These are phyloP conservation scores for Drosophila borealis DNA, from an alignment of 2,888 invertebrate species.

Conservation along the genomic window DNA sequence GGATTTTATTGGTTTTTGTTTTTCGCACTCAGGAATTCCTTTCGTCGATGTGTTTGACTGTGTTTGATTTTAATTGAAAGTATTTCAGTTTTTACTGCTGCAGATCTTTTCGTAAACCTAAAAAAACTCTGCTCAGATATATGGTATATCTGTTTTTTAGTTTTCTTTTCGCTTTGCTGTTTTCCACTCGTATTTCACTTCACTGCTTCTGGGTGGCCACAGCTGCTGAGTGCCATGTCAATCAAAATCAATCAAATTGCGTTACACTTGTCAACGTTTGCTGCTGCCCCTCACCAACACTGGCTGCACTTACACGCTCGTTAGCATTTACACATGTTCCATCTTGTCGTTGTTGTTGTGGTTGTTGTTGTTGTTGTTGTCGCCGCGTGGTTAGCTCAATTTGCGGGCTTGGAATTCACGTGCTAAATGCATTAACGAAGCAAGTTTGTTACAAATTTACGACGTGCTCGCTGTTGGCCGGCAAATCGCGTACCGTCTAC, in stretches of 20 bases:
- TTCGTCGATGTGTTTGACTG: no score
- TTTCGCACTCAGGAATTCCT: constrained; percentile 17
- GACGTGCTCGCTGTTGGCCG: constrained; percentile 31
- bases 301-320: constrained; percentile 42
- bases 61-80: constrained; percentile 18
- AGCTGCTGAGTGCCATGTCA: constrained; percentile 57
- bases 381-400: constrained; percentile 44
- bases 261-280: constrained; percentile 35
- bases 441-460: constrained; percentile 33
- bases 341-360: constrained; percentile 14
- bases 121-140: no score
- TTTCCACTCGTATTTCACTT: constrained; percentile 25
- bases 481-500: constrained; percentile 16
- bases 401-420: constrained; percentile 38
- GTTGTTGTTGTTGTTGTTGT: constrained; percentile 13
- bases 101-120: no score
- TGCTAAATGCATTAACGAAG: constrained; percentile 30
- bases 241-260: constrained; percentile 80
- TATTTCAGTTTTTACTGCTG: constrained; percentile 13
- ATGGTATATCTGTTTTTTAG: background rate
- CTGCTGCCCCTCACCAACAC: constrained; percentile 6
- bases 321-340: constrained; percentile 70
- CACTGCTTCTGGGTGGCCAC: constrained; percentile 46
- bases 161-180: constrained; percentile 12
- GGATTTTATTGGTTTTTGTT: constrained; percentile 40